Evolutionary conservation across 2,888 invertebrate species (phyloP).

Genomic region (Spatulosminthurus flaviceps): DNA sequence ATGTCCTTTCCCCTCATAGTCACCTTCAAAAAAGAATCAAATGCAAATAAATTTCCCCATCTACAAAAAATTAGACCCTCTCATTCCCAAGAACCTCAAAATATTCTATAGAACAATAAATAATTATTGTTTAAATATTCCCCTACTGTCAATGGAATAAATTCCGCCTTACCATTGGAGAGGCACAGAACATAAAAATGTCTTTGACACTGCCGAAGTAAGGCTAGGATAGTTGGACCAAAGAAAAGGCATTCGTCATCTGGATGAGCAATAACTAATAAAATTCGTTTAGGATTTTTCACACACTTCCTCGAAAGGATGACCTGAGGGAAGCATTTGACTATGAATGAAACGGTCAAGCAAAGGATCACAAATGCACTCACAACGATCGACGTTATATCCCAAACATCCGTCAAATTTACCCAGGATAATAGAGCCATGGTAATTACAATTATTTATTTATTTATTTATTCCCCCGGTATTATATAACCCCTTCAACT

Average conservation of each 20-base stretch:
- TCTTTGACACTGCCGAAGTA: conserved; percentile 73
- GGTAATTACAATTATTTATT: too few species aligned
- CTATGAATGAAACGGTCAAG: conserved; percentile 12
- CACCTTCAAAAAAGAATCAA: conserved; percentile 68
- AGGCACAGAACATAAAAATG: conserved; percentile 84
- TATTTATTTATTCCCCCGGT: too few species aligned
- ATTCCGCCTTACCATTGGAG: conserved; percentile 81
- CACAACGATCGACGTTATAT: conserved; percentile 11
- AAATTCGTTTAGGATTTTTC: conserved; percentile 68
- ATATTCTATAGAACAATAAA: too few species aligned
- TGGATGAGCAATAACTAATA: conserved; percentile 85
- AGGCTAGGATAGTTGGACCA: conserved; percentile 83
- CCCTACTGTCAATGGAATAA: too few species aligned
- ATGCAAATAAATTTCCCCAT: conserved; percentile 28
- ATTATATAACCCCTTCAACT: too few species aligned
- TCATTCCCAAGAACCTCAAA: neutral
- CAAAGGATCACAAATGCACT: conserved; percentile 27
- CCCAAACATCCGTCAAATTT: neutral
- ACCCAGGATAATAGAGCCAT: too few species aligned
- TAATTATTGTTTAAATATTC: too few species aligned
- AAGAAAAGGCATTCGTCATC: conserved; percentile 99
- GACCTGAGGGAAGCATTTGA: conserved; percentile 20
- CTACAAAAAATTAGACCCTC: conserved; percentile 27
- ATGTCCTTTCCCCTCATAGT: conserved; percentile 74
- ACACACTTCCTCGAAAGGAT: conserved; percentile 34